A percentile compares a stretch with the other conserved stretches of the same genome.
phyloP scores from a whole-genome alignment of 2,888 invertebrate genomes.

The Spicauda simplicius region DNA sequence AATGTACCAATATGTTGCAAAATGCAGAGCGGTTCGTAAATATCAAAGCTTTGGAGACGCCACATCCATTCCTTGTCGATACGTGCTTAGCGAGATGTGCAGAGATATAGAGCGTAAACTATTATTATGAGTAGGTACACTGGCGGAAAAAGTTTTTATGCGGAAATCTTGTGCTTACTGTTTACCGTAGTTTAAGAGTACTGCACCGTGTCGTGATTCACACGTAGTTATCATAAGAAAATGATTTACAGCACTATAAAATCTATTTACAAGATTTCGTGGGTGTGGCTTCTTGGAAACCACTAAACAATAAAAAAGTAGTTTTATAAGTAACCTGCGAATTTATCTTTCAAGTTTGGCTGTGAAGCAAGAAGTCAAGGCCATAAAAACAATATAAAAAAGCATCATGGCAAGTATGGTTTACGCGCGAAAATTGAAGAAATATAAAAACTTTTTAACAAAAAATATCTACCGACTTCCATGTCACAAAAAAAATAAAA shows the following conservation, averaged over 20 bases:
- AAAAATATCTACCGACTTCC: too few species aligned
- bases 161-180: constrained; percentile 32
- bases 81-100: constrained; percentile 22
- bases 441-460: too few species aligned
- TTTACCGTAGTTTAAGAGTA: constrained; percentile 6
- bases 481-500: too few species aligned
- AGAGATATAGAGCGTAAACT: constrained; percentile 35
- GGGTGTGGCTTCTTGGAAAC: too few species aligned
- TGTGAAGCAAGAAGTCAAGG: too few species aligned
- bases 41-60: not conserved
- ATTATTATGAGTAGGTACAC: constrained; percentile 23
- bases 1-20: not conserved
- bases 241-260: not conserved
- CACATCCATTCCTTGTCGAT: constrained; percentile 7
- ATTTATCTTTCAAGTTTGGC: too few species aligned
- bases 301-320: too few species aligned
- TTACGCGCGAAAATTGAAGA: too few species aligned
- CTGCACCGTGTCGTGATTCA: constrained; percentile 26
- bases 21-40: not conserved
- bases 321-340: too few species aligned
- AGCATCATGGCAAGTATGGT: too few species aligned
- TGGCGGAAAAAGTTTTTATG: constrained; percentile 29
- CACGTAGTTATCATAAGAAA: constrained; percentile 18
- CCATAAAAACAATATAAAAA: too few species aligned
- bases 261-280: too few species aligned